Base-by-base conservation (phyloP, 2,888 invertebrate genomes). In the Lasioglossum malachurum region DNA sequence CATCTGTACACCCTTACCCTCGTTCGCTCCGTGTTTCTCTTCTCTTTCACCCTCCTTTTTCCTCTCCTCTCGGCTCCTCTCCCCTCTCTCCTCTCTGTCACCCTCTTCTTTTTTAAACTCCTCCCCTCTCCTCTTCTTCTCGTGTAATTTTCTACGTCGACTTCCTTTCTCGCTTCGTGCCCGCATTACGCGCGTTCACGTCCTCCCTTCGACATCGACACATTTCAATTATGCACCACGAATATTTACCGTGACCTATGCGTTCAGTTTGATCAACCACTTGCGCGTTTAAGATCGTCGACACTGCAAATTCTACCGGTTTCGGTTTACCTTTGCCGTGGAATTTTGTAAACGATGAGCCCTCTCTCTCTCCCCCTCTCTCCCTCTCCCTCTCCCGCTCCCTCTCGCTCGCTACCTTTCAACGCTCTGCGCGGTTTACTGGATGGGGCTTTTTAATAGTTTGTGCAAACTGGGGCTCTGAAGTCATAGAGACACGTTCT, bases 1-100 rank as follows among this genome's bases (percentile, higher is more conserved):
- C 93, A 92, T 87, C 90, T 87, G 84, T 80, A 82, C 88, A 83
- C 84, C 87, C 87, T 86, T 86, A 86, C 78, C 85, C 86, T 85
- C 69, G 74, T 82, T 84, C 84, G n/a, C 64, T 74, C 79, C 67
- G 76, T 81, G 35, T 46, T 73, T 23, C 64, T 38, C 67, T 60
- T 76, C 57, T 72, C 46, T 69, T 75, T 74, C 14, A 31, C 71
- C 23, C 71, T 38, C n/a, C 74, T 60, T 38, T 44, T 69, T 88
- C 82, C 49, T 31, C 60, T 16, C 60, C 27, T 5, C 14, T 14
- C 27, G 14, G 27, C 60, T 27, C 27, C 12, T 27, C 27, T 27
- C 31, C n/a, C 10, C n/a, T 57, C 27, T 60, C 60, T 27, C 14
- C 27, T 27, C 27, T 60, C 60, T 60, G 27, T 60, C 60, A 5